Evolutionary conservation across 2,888 invertebrate species (phyloP).

Genomic region (Drosophila acutilabella): DNA sequence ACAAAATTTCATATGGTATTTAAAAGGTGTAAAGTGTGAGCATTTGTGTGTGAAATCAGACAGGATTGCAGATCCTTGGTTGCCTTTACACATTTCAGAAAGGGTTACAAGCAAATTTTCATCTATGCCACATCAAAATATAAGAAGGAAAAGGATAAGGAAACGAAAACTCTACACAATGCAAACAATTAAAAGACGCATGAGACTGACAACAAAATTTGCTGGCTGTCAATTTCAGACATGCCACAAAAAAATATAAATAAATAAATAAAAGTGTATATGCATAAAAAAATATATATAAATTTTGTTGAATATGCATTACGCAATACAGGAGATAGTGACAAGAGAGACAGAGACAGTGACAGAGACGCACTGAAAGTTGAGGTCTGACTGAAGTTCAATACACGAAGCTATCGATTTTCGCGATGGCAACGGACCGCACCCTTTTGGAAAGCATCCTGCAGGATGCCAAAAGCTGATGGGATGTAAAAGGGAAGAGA

Average conservation of each 20-base stretch:
- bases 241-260: constrained; percentile 31
- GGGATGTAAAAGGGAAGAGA: neutral
- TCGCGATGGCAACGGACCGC: constrained; percentile 28
- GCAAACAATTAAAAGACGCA: constrained; percentile 61
- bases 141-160: neutral
- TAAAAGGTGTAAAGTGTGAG: constrained; percentile 1
- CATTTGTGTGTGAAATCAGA: constrained; percentile 27
- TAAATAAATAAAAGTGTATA: constrained; percentile 26
- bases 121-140: constrained; percentile 45
- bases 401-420: constrained; percentile 59
- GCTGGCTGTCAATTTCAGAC: constrained; percentile 71
- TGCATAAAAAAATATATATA: constrained; percentile 32
- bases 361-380: constrained; percentile 14
- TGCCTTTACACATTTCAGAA: constrained; percentile 23
- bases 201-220: constrained; percentile 73
- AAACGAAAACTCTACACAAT: constrained; percentile 44
- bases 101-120: constrained; percentile 31
- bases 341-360: neutral
- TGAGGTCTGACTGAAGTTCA: constrained; percentile 44
- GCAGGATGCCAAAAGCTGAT: constrained; percentile 1
- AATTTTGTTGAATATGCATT: constrained; percentile 71
- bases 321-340: constrained; percentile 35
- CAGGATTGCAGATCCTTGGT: constrained; percentile 20
- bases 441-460: constrained; percentile 31
- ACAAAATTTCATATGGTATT: neutral